Evolutionary conservation across 2,113 vertebrate genomes (phyloP).

Genomic region (Falco punctatus): DNA sequence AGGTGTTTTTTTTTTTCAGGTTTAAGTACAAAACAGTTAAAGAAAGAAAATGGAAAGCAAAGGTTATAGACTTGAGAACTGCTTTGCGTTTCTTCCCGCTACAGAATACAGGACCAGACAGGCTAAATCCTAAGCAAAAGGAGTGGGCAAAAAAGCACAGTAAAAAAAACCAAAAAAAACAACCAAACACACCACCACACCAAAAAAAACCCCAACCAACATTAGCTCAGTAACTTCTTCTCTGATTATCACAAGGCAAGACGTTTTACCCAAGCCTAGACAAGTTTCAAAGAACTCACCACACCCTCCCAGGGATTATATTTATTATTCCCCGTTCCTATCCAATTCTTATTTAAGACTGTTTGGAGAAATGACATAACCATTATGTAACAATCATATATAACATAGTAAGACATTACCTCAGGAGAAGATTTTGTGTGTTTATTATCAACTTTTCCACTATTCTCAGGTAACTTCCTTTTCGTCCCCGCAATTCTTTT

Average conservation of each 20-base stretch:
- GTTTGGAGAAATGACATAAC: neutral
- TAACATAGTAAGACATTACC: constrained; percentile 35
- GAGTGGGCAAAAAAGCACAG: neutral
- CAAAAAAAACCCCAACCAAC: neutral
- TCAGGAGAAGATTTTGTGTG: constrained; percentile 70
- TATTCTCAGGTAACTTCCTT: constrained; percentile 71
- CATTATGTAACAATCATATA: constrained; percentile 1
- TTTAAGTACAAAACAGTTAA: neutral
- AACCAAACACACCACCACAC: neutral
- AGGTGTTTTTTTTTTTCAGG: neutral
- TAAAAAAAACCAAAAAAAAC: neutral
- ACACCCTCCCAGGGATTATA: neutral
- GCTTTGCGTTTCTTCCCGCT: neutral
- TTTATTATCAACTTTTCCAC: constrained; percentile 63
- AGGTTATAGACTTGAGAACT: neutral
- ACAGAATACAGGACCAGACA: neutral
- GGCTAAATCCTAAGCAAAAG: neutral
- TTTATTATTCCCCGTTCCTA: neutral
- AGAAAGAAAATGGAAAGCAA: neutral
- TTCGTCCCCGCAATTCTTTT: constrained; percentile 68
- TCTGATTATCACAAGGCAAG: neutral
- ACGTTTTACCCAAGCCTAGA: neutral
- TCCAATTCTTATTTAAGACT: neutral
- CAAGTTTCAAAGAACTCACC: neutral
- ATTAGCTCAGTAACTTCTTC: neutral